Evolutionary conservation across 1,140 invertebrate genomes (phyloP), one percentile per base, ranked within the genome.

Genomic region (Zophobas atratus): DNA sequence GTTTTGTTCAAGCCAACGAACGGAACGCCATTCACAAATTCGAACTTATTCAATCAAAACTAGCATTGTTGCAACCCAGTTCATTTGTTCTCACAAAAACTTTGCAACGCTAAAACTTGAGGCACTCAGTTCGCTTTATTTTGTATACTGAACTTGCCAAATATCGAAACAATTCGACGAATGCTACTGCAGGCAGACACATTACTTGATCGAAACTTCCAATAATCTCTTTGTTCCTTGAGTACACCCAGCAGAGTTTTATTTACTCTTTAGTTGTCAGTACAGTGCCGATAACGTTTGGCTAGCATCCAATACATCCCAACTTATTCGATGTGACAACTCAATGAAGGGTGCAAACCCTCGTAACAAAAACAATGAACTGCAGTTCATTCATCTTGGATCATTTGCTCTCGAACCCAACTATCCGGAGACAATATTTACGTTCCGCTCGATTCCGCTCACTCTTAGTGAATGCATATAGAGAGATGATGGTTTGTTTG

Each of bases 381-480:
- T 67, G 60, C 60, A 67, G 36, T 67, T 67, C 60, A 67, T 67
- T 67, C 39, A 67, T 67, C 60, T 33, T 67, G 60, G 60, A 67
- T 67, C 60, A 67, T 67, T 67, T 67, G 60, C 60, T 67, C 60
- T 43, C 56, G 8, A 60, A n/a, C 56, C 6, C 60, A 67, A 67
- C 60, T 67, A 43, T 67, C 60, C 60, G 60, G 60, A 67, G 60
- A 67, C 60, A 67, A 67, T 67, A 67, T 67, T 67, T 67, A 39
- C 60, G 60, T 67, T 67, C 60, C 60, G 60, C 38, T 67, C 60
- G 60, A 67, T 67, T 20, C 39, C 5, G 8, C 38, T 20, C 20
- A 20, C 20, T 20, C 20, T 20, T 20, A 20, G 20, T 20, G 20
- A 20, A 20, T 20, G 20, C 20, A 20, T 20, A 20, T 20, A 20